Percentiles rank a stretch among this genome's conserved stretches.
phyloP scores from a whole-genome alignment of 2,888 invertebrate species.

The Neelides folsomi region DNA sequence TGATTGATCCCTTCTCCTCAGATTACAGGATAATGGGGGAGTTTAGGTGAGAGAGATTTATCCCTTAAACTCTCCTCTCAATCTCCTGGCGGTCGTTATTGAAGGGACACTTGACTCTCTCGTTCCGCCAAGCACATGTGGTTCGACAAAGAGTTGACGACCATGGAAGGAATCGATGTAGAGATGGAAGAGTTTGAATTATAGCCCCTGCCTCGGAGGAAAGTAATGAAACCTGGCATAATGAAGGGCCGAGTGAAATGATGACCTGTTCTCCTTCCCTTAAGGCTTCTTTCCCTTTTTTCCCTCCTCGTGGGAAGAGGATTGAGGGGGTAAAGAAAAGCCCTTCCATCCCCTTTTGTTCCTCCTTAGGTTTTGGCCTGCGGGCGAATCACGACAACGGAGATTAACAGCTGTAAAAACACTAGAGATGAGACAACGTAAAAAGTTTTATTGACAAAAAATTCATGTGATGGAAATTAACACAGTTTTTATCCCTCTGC shows the following conservation, averaged over 20 bases:
- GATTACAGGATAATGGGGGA: too few relatives aligned
- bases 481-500: constrained; percentile 14
- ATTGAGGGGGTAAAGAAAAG: background rate
- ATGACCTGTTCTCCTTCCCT: constrained; percentile 9
- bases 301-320: constrained; percentile 6
- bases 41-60: too few relatives aligned
- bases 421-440: constrained; percentile 8
- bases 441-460: constrained; percentile 21
- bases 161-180: background rate
- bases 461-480: constrained; percentile 22
- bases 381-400: constrained; percentile 18
- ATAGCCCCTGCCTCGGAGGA: constrained; percentile 1
- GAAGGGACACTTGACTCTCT: too few relatives aligned
- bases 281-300: constrained; percentile 8
- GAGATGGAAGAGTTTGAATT: background rate
- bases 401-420: constrained; percentile 30
- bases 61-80: too few relatives aligned
- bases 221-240: constrained; percentile 11
- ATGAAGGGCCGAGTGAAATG: constrained; percentile 6
- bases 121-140: too few relatives aligned
- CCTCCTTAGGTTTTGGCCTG: constrained; percentile 5
- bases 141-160: too few relatives aligned
- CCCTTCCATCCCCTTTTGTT: constrained; percentile 2
- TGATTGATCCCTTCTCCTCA: too few relatives aligned
- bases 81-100: too few relatives aligned